Percentiles rank a stretch among this genome's conserved stretches.
phyloP scores from a whole-genome alignment of 92 coral and sea anemone genomes.

The Porites evermanni region DNA sequence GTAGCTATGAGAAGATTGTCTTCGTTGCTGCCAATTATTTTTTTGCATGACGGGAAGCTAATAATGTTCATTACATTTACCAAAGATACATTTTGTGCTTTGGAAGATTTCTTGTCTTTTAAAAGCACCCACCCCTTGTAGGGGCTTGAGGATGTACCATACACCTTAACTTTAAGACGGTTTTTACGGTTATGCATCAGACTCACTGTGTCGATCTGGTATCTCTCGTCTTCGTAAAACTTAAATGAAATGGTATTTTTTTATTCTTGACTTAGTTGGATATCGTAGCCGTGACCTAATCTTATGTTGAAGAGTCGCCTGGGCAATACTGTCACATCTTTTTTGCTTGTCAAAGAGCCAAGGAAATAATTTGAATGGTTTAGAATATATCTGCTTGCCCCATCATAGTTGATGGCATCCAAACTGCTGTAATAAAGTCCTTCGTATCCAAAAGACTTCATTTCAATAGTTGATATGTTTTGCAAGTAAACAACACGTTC shows the following conservation, averaged over 20 bases:
- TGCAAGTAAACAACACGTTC: constrained; percentile 24
- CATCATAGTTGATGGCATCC: constrained; percentile 16
- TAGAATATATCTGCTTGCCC: constrained; percentile 36
- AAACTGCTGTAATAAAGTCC: background rate
- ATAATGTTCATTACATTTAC: constrained; percentile 10
- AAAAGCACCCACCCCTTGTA: background rate
- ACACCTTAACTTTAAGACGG: too few species aligned
- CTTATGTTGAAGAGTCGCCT: background rate
- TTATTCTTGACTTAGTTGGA: background rate
- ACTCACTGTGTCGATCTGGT: background rate
- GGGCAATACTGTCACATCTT: constrained; percentile 34
- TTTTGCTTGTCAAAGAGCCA: constrained; percentile 12
- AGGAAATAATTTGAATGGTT: background rate
- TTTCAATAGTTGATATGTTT: constrained; percentile 28
- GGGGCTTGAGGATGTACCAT: too few species aligned
- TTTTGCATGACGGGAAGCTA: constrained; percentile 22
- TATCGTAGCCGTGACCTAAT: background rate
- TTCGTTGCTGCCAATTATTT: constrained; percentile 17
- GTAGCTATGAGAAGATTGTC: constrained; percentile 31
- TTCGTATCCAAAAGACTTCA: background rate
- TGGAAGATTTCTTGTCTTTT: background rate
- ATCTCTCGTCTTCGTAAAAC: constrained; percentile 26
- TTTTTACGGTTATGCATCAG: background rate
- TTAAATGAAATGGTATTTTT: constrained; percentile 34
- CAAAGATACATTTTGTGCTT: background rate